Conservation (phyloP, 2,113 vertebrate genomes). For the Dolichallabes microphthalmus region DNA sequence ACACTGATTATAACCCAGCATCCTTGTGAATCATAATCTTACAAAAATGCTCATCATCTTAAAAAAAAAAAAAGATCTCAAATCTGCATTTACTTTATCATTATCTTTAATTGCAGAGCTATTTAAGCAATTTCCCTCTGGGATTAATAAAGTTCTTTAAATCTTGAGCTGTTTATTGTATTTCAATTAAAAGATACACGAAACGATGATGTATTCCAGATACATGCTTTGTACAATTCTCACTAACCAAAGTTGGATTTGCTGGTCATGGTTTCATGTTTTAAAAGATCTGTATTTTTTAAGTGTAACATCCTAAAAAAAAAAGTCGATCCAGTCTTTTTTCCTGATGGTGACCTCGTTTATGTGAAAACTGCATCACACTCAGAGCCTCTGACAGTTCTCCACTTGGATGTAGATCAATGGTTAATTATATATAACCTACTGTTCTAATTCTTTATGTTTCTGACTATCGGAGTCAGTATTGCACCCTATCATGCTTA, state of each 20-base stretch:
- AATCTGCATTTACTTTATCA: neutral
- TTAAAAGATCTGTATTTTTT: neutral
- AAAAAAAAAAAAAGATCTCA: neutral
- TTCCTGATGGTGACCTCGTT: neutral
- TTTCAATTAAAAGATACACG: neutral
- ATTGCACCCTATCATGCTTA: neutral
- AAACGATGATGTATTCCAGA: neutral
- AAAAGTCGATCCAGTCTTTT: neutral
- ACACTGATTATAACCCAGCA: neutral
- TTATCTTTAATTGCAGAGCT: neutral
- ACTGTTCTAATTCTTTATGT: neutral
- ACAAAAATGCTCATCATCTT: neutral
- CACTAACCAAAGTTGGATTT: neutral
- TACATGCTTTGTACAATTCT: neutral
- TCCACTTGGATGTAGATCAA: neutral
- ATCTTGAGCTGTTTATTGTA: neutral
- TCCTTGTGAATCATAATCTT: neutral
- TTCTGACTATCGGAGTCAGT: neutral
- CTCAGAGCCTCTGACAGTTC: neutral
- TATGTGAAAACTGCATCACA: too few relatives aligned
- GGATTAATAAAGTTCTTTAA: too few relatives aligned
- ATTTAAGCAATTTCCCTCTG: neutral
- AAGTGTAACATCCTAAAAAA: too few relatives aligned
- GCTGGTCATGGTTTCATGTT: neutral
- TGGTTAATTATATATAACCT: neutral